Conservation (phyloP, 2,888 invertebrate genomes). For the Drosophila antonietae region DNA sequence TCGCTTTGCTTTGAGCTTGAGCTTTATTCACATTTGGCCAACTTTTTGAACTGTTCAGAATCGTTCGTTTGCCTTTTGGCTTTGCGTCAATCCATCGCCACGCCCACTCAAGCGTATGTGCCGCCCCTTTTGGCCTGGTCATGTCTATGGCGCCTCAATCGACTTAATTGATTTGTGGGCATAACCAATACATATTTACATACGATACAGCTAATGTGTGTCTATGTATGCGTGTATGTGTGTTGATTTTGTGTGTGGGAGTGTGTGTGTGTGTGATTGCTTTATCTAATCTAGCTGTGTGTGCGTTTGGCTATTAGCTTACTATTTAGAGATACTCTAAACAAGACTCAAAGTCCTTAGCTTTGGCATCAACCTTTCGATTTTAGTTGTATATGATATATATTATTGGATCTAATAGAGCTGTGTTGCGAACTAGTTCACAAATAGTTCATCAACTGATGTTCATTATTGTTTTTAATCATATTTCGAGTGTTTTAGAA, state of each 20-base stretch:
- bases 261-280: conserved; percentile 34
- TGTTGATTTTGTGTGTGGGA: conserved; percentile 62
- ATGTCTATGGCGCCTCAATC: conserved; percentile 69
- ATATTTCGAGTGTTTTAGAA: too few relatives aligned
- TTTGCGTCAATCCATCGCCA: conserved; percentile 31
- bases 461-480: too few relatives aligned
- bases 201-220: conserved; percentile 26
- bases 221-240: conserved; percentile 27
- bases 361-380: neutral
- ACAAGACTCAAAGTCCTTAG: neutral
- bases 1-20: conserved; percentile 14
- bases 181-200: conserved; percentile 77
- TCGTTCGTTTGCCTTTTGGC: conserved; percentile 45
- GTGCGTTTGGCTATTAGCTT: conserved; percentile 68
- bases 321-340: conserved; percentile 44
- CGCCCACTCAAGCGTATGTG: neutral
- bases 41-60: conserved; percentile 15
- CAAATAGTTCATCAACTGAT: neutral
- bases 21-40: conserved; percentile 6
- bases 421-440: neutral
- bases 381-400: neutral
- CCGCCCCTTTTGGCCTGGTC: neutral
- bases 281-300: conserved; percentile 44
- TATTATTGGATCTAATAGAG: neutral
- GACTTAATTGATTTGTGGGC: conserved; percentile 83